Percentiles rank a stretch among this genome's conserved stretches.
Conservation (phyloP, 2,888 invertebrate genomes). For the Caenorhabditis sulstoni region DNA sequence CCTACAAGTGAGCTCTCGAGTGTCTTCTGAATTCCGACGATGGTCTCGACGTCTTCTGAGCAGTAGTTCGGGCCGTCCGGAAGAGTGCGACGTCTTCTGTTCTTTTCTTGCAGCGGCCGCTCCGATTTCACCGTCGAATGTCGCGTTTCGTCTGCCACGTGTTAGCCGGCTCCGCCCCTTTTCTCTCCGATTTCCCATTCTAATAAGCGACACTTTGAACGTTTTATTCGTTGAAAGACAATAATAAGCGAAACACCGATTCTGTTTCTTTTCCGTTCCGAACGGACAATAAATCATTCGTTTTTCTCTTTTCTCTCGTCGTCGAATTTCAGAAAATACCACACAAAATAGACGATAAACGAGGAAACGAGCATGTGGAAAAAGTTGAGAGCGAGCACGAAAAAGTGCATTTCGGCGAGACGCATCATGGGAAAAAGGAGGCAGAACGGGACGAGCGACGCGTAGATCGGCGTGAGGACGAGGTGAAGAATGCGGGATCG, state of each 20-base stretch:
- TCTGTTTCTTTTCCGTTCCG: background rate
- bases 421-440: conserved; percentile 56
- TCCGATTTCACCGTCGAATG: conserved; percentile 57
- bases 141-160: conserved; percentile 26
- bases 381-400: conserved; percentile 43
- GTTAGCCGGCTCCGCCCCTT: background rate
- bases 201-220: conserved; percentile 14
- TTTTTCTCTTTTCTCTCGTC: conserved; percentile 38
- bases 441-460: conserved; percentile 29
- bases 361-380: conserved; percentile 25
- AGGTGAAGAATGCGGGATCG: conserved; percentile 19
- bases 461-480: conserved; percentile 44
- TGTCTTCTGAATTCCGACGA: no score
- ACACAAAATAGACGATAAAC: conserved; percentile 36
- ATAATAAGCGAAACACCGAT: conserved; percentile 9
- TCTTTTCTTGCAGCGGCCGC: conserved; percentile 47
- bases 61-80: no score
- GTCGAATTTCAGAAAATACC: conserved; percentile 26
- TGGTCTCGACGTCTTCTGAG: no score
- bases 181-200: background rate
- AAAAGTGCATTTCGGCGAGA: conserved; percentile 57
- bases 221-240: conserved; percentile 13
- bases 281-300: background rate
- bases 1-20: conserved; percentile 42
- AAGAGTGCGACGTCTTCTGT: no score